Base-by-base conservation (phyloP, 2,797 vertebrate species). In the Geotrypetes seraphini region DNA sequence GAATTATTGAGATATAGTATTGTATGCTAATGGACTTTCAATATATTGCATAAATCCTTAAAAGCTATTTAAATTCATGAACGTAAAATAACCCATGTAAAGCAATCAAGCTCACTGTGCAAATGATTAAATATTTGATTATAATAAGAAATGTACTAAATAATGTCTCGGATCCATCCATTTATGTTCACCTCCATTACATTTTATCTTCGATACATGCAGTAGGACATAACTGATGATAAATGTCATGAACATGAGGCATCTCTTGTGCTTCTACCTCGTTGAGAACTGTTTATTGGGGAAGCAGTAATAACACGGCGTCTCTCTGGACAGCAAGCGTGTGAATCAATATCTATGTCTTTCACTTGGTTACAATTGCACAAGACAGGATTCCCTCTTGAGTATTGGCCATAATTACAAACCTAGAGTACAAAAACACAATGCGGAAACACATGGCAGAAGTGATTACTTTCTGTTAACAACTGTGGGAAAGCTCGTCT, bases 1-100 rank as follows among this genome's bases (percentile, higher is more conserved):
- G 33, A 49, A 63, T 43, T 35, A 54, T 47, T 24, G 19, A 5
- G 36, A 34, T 43, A 43, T 36, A 29, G n/a, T n/a, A n/a, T n/a
- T n/a, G n/a, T n/a, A 18, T 11, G 29, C 52, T 7, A 47, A 49
- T 44, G 31, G 47, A 37, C 45, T 56, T 55, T 44, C n/a, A 40
- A 50, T 58, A 53, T 58, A 50, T n/a, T n/a, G n/a, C n/a, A n/a
- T n/a, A n/a, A n/a, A n/a, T n/a, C 66, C 42, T n/a, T 47, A 45
- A 24, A 15, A 64, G 71, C 64, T 48, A 63, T 37, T 47, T 53
- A 47, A 64, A 58, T 59, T 36, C 10, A 50, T 47, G 50, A 65
- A 30, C 38, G 61, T 60, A 63, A 66, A 59, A 49, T 47, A 53
- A 43, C 11, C 37, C 19, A 22, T n/a, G 18, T 26, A n/a, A 45